A percentile compares a stretch with the other conserved stretches of the same genome.
phyloP scores from a whole-genome alignment of 2,888 invertebrate genomes.

The Melanostoma scalare region DNA sequence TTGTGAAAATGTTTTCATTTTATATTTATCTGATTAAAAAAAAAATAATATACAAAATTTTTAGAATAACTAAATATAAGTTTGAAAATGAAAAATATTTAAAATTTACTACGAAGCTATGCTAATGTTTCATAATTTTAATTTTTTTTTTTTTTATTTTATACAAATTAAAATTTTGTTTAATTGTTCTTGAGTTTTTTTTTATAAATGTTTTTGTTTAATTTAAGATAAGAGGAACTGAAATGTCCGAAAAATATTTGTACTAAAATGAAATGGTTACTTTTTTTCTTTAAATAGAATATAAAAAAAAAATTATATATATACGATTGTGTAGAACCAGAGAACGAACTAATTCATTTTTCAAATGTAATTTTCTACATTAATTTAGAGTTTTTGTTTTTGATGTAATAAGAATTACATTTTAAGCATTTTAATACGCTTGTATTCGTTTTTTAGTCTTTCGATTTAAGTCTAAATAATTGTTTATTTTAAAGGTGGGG shows the following conservation, averaged over 20 bases:
- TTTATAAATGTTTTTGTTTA: conserved; percentile 17
- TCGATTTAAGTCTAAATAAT: conserved; percentile 62
- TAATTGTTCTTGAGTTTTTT: conserved; percentile 20
- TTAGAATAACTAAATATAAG: conserved; percentile 57
- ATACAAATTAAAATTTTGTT: conserved; percentile 30
- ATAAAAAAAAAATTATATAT: conserved; percentile 25
- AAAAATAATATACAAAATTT: conserved; percentile 63
- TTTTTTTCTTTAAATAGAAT: conserved; percentile 45
- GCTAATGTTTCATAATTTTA: conserved; percentile 41
- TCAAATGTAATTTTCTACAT: conserved; percentile 65
- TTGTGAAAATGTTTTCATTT: conserved; percentile 52
- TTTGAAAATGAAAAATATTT: conserved; percentile 42
- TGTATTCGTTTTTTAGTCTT: conserved; percentile 56
- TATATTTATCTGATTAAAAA: conserved; percentile 58
- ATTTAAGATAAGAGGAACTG: conserved; percentile 57
- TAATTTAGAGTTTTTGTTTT: conserved; percentile 47
- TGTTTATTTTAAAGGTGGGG: conserved; percentile 59
- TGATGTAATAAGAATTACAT: conserved; percentile 1
- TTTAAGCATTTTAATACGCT: conserved; percentile 38
- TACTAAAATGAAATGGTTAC: conserved; percentile 69
- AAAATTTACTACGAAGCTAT: conserved; percentile 68
- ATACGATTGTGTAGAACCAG: conserved; percentile 26
- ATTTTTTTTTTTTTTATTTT: conserved; percentile 20
- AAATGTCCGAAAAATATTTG: conserved; percentile 69
- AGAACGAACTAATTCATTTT: conserved; percentile 53